Conservation (phyloP, 2,888 invertebrate species). For the Diplazon laetatorius region DNA sequence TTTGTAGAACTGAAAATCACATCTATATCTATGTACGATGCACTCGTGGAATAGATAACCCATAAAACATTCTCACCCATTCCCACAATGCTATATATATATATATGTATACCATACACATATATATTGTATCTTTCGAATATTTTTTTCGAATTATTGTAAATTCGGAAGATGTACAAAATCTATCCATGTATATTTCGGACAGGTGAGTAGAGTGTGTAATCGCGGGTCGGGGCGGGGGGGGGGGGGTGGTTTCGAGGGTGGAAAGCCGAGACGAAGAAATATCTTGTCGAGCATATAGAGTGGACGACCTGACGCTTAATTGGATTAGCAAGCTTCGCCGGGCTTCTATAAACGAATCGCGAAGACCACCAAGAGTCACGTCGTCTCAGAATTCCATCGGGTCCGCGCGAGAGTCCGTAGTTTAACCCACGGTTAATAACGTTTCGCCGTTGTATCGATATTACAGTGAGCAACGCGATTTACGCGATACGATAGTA, state of each 20-base stretch:
- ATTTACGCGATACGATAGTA: conserved; percentile 17
- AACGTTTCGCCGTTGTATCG: conserved; percentile 18
- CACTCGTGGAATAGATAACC: too few relatives aligned
- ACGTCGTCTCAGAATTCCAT: conserved; percentile 74
- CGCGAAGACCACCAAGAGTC: conserved; percentile 78
- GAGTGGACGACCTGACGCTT: conserved; percentile 62
- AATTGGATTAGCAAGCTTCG: conserved; percentile 77
- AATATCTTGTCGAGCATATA: conserved; percentile 21
- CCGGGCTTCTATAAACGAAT: conserved; percentile 80
- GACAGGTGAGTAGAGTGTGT: too few relatives aligned
- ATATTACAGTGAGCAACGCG: conserved; percentile 23
- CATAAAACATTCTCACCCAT: too few relatives aligned
- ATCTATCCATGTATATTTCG: too few relatives aligned
- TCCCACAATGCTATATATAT: too few relatives aligned
- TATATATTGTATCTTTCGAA: too few relatives aligned
- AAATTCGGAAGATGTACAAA: too few relatives aligned
- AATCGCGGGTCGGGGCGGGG: background rate
- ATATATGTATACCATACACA: too few relatives aligned
- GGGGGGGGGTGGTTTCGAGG: background rate
- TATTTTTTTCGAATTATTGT: too few relatives aligned
- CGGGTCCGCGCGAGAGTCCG: conserved; percentile 71
- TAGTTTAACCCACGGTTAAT: conserved; percentile 65
- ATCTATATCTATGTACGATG: too few relatives aligned
- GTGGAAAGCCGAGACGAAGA: background rate
- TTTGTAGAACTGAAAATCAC: too few relatives aligned